These are phyloP conservation scores for Xestia xanthographa DNA, from an alignment of 2,888 invertebrate genomes.

Conservation along the genomic window DNA sequence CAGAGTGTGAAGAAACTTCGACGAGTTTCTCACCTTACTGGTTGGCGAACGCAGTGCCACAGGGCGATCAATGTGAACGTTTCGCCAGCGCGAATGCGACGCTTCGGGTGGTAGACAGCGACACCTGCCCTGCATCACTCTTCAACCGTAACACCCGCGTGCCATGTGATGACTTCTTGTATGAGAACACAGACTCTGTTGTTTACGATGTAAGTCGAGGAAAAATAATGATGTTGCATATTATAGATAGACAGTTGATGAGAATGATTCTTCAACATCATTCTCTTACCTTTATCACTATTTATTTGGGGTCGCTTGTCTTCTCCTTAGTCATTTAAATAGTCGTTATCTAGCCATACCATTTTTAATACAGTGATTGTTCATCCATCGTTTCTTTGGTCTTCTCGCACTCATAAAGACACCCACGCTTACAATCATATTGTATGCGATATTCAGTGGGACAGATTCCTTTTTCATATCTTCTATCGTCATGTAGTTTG, in stretches of 20 bases:
- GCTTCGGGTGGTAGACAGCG: slow-evolving; percentile 26
- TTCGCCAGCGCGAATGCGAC: slow-evolving; percentile 69
- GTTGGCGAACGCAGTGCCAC: slow-evolving; percentile 85
- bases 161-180: slow-evolving; percentile 77
- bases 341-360: no score
- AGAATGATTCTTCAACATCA: neutral
- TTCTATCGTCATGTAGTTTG: slow-evolving; percentile 83
- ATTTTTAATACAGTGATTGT: no score
- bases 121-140: slow-evolving; percentile 75
- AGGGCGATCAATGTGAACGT: slow-evolving; percentile 84
- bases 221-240: neutral
- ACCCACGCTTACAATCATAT: neutral
- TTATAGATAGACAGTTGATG: no score
- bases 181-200: slow-evolving; percentile 78
- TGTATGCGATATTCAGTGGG: no score
- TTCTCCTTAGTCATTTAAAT: neutral
- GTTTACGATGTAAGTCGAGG: slow-evolving; percentile 82
- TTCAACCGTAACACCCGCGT: slow-evolving; percentile 72
- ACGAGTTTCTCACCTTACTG: slow-evolving; percentile 82
- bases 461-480: neutral
- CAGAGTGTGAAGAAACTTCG: slow-evolving; percentile 75
- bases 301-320: neutral
- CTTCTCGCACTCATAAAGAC: neutral
- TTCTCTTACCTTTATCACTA: neutral
- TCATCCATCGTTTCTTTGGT: neutral